Conservation (phyloP, 2,113 vertebrate species). For the Origma solitaria region DNA sequence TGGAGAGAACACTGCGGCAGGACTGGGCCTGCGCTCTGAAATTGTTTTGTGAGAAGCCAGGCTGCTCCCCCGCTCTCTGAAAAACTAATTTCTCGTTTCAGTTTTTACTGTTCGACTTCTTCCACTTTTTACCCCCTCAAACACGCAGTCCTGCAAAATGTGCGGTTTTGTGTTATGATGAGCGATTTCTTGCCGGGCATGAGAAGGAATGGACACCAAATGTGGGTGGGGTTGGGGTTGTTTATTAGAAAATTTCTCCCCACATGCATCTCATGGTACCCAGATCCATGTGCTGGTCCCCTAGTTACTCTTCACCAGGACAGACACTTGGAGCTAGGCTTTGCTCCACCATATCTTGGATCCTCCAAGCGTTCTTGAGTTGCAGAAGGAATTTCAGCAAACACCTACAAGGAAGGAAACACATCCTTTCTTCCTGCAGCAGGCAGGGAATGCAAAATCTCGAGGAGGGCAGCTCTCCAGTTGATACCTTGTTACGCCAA, state of each 20-base stretch:
- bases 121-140: background rate
- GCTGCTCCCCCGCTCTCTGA: background rate
- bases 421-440: background rate
- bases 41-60: background rate
- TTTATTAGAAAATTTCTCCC: background rate
- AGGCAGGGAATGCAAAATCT: background rate
- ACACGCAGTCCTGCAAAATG: background rate
- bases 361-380: rapidly evolving
- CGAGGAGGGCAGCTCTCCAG: background rate
- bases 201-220: background rate
- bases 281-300: background rate
- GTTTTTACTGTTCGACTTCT: background rate
- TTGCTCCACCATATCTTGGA: background rate
- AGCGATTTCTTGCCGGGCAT: rapidly evolving
- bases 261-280: background rate
- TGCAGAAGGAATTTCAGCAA: background rate
- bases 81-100: background rate
- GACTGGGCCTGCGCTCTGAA: background rate
- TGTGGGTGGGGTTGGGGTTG: rapidly evolving
- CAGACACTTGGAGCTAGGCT: background rate
- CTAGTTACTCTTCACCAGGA: background rate
- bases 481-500: constrained; percentile 54
- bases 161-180: background rate
- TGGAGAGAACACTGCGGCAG: rapidly evolving
- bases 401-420: background rate